Base-by-base conservation (phyloP, 2,888 invertebrate genomes). In the Diaprepes abbreviatus region DNA sequence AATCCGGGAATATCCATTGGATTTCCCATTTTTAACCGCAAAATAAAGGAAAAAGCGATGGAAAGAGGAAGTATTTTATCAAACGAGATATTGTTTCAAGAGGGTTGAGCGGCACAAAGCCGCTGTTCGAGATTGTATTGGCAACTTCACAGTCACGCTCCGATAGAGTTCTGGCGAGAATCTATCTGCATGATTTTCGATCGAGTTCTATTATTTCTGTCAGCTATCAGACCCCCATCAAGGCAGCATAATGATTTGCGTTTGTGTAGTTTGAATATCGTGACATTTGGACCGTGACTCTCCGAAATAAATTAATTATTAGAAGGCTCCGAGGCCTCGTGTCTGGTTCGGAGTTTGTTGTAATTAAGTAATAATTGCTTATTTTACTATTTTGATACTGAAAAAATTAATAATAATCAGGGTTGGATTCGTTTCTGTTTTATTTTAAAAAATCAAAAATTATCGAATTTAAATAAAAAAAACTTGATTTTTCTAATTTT, bases 211-310 rank as follows among this genome's bases (percentile, higher is more conserved):
- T 63, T 63, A 65, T 57, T 65, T 65, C 65, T 57, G 57, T 57
- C 65, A 57, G 65, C 48, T 35, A 48, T 60, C 59, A 48, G 48
- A 65, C 65, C 65, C 40, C 33, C 48, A 45, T 65, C 65, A 65
- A 33, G 48, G 12, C 33, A 17, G 19, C 65, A 45, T 57, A 65
- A 65, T 57, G 57, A 43, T 55, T 65, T 57, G 59, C 59, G 17
- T 59, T 59, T 59, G 45, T 59, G 12, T 59, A 43, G 45, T 28
- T 43, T 33, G 43, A 28, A 43, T 43, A 45, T 43, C 45, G 59
- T 31, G 33, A 45, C 59, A 59, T 59, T 59, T 45, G 17, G 33
- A 14, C 59, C 43, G 31, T 43, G 40, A 43, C 10, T 6, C 4
- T 36, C 7, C 24, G 28, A 31, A 43, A 17, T 17, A 12, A 43